Evolutionary conservation across 2,888 invertebrate genomes (phyloP), one percentile per base, ranked within the genome.

Genomic region (Drosophila subsilvestris): DNA sequence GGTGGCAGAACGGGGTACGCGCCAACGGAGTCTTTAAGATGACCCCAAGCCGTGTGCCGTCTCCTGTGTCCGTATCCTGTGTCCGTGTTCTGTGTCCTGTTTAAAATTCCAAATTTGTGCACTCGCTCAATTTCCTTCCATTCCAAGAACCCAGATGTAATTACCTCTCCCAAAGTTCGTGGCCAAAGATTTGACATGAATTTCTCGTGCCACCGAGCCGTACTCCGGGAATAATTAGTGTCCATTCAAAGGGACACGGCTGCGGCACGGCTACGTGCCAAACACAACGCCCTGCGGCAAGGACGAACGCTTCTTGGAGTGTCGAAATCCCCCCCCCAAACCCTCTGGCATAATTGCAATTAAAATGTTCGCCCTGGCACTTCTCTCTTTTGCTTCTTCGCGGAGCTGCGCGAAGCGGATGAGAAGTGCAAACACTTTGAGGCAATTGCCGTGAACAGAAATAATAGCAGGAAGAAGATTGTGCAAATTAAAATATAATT

Each of bases 71-170:
- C 27, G 20, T 20, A 3, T 20, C 1, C 7, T 9, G 29, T 29
- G 27, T 29, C 32, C 14, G 32, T 32, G 12, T 37, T 6, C 37
- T 2, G 37, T 37, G 14, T 14, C 53, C 80, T 82, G 74, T 62
- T 86, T 90, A 70, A 83, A 81, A 86, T 88, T 89, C 86, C 63
- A 45, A 78, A 85, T 76, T 80, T 86, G 88, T 90, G 79, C 83
- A 80, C 79, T 86, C 88, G 90, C 90, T 86, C 90, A 90, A 90
- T 90, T 90, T 90, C 90, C 89, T 86, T 75, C 62, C 77, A 80
- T 83, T 88, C 81, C n/a, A n/a, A n/a, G 7, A n/a, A 7, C 84
- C 86, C 78, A 86, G 25, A 90, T 81, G 80, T 89, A 90, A 90
- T 90, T 86, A 88, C 85, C 80, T 37, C 0, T 9, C 78, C 48